These are phyloP conservation scores for Tethya wilhelma DNA, from an alignment of 37 sponge, comb jelly and placozoan genomes.

Conservation along the genomic window DNA sequence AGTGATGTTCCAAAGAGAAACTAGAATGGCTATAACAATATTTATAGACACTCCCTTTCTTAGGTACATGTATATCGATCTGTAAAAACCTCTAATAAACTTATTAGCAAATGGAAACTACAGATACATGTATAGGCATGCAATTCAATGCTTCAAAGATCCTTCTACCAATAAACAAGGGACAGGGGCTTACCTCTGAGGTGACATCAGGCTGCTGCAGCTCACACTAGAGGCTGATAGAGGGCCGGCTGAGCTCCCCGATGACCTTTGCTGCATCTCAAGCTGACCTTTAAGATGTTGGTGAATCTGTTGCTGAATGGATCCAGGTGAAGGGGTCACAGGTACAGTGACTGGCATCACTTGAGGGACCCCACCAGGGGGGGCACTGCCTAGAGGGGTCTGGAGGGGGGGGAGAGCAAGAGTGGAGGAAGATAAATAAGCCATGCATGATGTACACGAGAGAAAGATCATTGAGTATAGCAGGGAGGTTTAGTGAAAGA, in stretches of 20 bases:
- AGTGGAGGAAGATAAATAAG: too few species aligned
- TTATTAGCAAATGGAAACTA: too few species aligned
- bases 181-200: too few species aligned
- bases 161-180: too few species aligned
- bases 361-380: conserved; percentile 6
- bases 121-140: too few species aligned
- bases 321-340: conserved; percentile 38
- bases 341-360: conserved; percentile 76
- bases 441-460: background rate
- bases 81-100: too few species aligned
- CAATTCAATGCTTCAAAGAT: too few species aligned
- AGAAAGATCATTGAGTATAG: background rate
- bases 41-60: too few species aligned
- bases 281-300: conserved; percentile 41
- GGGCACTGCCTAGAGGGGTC: conserved; percentile 30
- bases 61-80: too few species aligned
- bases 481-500: background rate
- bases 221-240: conserved; percentile 21
- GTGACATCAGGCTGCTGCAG: too few species aligned
- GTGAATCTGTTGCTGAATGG: conserved; percentile 34
- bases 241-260: conserved; percentile 4
- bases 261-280: conserved; percentile 6
- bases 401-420: conserved; percentile 22
- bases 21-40: too few species aligned
- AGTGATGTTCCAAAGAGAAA: too few species aligned